phyloP scores from a whole-genome alignment of 1,140 invertebrate species.

The Apis laboriosa region DNA sequence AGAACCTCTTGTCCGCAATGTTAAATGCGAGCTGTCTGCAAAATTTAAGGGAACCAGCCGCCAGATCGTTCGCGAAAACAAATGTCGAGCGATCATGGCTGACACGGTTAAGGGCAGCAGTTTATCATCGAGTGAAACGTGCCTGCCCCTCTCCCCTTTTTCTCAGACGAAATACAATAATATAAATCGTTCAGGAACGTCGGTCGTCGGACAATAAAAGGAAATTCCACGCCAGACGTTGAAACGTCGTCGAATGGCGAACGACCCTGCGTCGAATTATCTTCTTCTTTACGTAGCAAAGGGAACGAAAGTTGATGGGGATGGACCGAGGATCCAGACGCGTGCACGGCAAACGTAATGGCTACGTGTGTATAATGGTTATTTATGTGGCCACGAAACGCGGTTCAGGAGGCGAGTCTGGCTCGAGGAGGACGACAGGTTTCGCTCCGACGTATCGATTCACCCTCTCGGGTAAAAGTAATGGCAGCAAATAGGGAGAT shows the following conservation, averaged over 20 bases:
- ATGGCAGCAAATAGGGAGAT: conserved; percentile 55
- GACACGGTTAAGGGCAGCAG: neutral
- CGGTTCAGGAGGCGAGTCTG: conserved; percentile 4
- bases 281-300: conserved; percentile 18
- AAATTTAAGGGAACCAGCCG: neutral
- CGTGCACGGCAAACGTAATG: conserved; percentile 60
- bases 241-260: conserved; percentile 54
- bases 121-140: conserved; percentile 50
- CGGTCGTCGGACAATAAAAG: conserved; percentile 47
- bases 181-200: conserved; percentile 58
- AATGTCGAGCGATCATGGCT: neutral
- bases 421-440: conserved; percentile 2
- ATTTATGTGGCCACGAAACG: conserved; percentile 69
- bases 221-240: conserved; percentile 55
- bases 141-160: neutral
- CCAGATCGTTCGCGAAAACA: neutral
- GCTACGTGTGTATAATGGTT: conserved; percentile 65
- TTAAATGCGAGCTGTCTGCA: neutral
- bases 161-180: conserved; percentile 54
- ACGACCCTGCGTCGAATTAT: conserved; percentile 43
- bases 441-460: conserved; percentile 50
- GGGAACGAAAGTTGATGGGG: conserved; percentile 35
- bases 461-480: conserved; percentile 1
- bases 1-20: too few species aligned
- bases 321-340: conserved; percentile 42